phyloP scores from a whole-genome alignment of 2,888 invertebrate genomes.

The Deroplatys truncata region DNA sequence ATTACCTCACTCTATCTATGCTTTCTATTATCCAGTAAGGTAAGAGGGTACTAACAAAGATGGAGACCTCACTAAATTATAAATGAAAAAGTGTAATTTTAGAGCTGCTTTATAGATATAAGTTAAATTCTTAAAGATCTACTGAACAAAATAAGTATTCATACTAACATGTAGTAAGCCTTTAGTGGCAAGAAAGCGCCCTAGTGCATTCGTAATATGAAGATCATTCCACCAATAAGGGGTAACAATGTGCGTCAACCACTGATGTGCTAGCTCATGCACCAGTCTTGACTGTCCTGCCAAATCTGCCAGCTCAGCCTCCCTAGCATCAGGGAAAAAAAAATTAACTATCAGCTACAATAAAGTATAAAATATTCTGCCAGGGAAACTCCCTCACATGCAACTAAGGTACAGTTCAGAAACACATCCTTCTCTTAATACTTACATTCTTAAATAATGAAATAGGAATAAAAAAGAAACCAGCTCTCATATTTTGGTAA shows the following conservation, averaged over 20 bases:
- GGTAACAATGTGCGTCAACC: constrained; percentile 71
- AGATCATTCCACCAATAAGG: constrained; percentile 74
- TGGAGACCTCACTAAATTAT: no score
- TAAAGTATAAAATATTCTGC: not conserved
- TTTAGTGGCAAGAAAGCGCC: constrained; percentile 40
- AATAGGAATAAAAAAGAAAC: no score
- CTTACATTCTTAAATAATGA: no score
- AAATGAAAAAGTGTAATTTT: no score
- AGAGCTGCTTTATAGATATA: no score
- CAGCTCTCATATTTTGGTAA: no score
- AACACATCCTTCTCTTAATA: no score
- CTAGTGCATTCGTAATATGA: constrained; percentile 70
- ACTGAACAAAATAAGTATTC: not conserved
- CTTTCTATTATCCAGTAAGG: no score
- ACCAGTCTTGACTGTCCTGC: constrained; percentile 8
- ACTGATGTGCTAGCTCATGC: constrained; percentile 73
- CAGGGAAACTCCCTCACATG: not conserved
- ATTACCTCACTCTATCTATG: no score
- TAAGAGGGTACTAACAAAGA: no score
- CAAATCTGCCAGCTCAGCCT: constrained; percentile 58
- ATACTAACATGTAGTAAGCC: not conserved
- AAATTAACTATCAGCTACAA: not conserved
- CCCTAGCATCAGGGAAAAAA: constrained; percentile 49
- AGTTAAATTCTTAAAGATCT: no score
- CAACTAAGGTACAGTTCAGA: not conserved